Conservation (phyloP, 2,113 vertebrate species). For the Ceratotherium simum region DNA sequence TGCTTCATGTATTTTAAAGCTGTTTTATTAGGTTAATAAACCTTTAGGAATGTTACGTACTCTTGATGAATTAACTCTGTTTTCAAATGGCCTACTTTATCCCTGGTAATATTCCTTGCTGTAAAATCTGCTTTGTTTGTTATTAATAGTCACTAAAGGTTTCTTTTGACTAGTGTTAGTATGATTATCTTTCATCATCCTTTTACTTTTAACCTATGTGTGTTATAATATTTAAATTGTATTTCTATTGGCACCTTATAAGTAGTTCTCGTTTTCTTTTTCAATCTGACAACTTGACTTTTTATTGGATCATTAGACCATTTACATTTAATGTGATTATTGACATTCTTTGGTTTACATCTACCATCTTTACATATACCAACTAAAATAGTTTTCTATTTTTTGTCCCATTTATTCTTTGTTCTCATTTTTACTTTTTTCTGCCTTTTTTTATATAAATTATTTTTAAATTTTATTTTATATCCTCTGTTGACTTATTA, state of each 20-base stretch:
- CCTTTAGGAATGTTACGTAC: neutral
- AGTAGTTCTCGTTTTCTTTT: neutral
- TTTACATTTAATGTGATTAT: constrained; percentile 7
- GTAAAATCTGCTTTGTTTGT: neutral
- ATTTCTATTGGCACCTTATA: neutral
- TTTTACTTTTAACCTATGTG: constrained; percentile 20
- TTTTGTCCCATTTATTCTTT: neutral
- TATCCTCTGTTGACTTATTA: constrained; percentile 25
- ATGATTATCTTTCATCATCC: neutral
- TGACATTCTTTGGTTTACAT: neutral
- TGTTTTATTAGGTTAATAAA: constrained; percentile 33
- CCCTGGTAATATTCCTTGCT: neutral
- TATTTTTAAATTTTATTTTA: neutral
- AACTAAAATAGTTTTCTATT: neutral
- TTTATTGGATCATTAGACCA: neutral
- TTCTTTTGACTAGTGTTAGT: neutral
- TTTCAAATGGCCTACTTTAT: constrained; percentile 20
- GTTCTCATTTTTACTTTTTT: neutral
- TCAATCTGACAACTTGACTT: neutral
- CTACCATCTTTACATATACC: neutral
- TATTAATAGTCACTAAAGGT: neutral
- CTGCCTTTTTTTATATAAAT: neutral
- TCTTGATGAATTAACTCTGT: neutral
- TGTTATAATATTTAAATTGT: neutral
- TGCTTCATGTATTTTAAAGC: constrained; percentile 39